Conservation (phyloP, 2,113 vertebrate genomes). For the Sarotherodon lohbergeri region DNA sequence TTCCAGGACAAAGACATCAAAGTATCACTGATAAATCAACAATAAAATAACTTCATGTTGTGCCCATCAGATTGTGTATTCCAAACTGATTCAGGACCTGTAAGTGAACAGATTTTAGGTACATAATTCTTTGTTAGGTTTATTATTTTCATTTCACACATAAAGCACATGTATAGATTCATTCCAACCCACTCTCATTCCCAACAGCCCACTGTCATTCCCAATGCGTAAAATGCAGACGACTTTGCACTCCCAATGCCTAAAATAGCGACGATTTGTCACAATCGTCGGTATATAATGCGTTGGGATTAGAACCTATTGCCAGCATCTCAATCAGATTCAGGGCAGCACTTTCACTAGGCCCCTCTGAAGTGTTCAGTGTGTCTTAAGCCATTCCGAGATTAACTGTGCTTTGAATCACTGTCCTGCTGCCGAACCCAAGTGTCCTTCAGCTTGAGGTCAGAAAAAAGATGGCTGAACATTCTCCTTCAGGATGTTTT, state of each 20-base stretch:
- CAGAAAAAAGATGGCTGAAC: neutral
- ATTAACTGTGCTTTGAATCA: neutral
- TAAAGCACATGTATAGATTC: neutral
- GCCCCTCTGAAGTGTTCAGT: neutral
- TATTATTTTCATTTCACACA: neutral
- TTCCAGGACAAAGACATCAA: too few relatives aligned
- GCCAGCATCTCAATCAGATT: neutral
- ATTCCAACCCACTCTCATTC: neutral
- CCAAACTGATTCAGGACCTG: too few relatives aligned
- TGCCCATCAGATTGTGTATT: too few relatives aligned
- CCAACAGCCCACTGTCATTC: neutral
- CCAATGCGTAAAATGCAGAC: neutral
- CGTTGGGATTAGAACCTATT: neutral
- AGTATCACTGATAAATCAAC: too few relatives aligned
- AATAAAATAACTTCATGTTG: too few relatives aligned
- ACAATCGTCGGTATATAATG: neutral
- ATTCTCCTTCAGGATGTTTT: neutral
- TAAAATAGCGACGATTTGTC: neutral
- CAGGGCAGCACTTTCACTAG: neutral
- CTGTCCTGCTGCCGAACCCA: neutral
- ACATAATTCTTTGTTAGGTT: neutral
- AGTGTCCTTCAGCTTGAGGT: neutral
- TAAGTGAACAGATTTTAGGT: neutral
- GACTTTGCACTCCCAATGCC: neutral
- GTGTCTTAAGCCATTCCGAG: neutral